These are phyloP conservation scores for Cryptus viduatorius DNA, from an alignment of 2,888 invertebrate genomes.

Conservation along the genomic window DNA sequence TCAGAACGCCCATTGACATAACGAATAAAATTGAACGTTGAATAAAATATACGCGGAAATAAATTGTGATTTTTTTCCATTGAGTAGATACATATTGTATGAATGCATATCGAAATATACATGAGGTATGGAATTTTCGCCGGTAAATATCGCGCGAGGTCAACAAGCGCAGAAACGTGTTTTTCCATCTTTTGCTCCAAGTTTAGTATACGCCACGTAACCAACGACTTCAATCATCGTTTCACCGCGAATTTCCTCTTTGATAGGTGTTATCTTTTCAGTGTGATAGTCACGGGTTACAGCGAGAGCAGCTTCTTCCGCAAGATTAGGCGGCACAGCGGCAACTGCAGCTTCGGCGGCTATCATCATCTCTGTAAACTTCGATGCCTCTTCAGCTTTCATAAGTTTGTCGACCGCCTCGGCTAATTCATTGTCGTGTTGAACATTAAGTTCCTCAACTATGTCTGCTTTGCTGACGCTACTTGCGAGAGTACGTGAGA, in stretches of 20 bases:
- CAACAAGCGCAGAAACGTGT: slow-evolving; percentile 58
- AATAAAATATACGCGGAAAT: slow-evolving; percentile 4
- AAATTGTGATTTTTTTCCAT: neutral
- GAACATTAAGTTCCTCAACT: slow-evolving; percentile 62
- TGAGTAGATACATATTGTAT: neutral
- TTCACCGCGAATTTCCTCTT: slow-evolving; percentile 81
- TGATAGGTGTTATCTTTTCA: slow-evolving; percentile 80
- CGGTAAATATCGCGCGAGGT: neutral
- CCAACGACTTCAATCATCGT: slow-evolving; percentile 85
- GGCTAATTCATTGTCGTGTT: slow-evolving; percentile 82
- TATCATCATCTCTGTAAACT: slow-evolving; percentile 84
- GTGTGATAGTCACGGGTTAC: slow-evolving; percentile 82
- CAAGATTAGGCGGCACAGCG: slow-evolving; percentile 84
- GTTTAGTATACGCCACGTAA: slow-evolving; percentile 85
- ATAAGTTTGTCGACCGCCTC: slow-evolving; percentile 85
- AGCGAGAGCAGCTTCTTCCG: slow-evolving; percentile 85
- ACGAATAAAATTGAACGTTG: neutral
- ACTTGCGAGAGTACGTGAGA: slow-evolving; percentile 66
- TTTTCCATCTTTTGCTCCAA: slow-evolving; percentile 70
- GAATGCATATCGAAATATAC: neutral
- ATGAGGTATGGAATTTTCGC: too few relatives aligned
- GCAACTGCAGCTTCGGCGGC: slow-evolving; percentile 85
- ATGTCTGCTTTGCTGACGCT: slow-evolving; percentile 72
- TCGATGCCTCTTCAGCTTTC: slow-evolving; percentile 84
- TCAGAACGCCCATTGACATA: neutral